Evolutionary conservation across 2,888 invertebrate genomes (phyloP), one percentile per base, ranked within the genome.

Genomic region (Pterostichus niger): DNA sequence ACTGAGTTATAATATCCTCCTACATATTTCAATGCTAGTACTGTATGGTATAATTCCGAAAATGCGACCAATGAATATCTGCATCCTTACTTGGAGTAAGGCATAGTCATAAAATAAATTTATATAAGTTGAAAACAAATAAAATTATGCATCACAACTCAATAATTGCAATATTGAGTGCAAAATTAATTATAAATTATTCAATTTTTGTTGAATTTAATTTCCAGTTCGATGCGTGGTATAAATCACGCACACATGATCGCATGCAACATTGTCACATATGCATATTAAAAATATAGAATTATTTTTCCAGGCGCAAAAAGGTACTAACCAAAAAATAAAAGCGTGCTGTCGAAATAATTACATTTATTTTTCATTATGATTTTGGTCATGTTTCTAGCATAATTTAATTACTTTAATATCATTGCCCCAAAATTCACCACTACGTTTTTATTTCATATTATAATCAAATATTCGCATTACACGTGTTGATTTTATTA

Each of bases 351-450:
- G 54, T 76, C 17, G 76, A 56, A 35, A 76, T 76, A 76, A 76
- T 76, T 54, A 35, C 54, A 76, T 76, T 76, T 76, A 76, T 76
- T 76, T 56, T 56, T 76, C 76, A 56, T 76, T 35, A 76, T 33
- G 31, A 76, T 76, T 33, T 56, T n/a, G 76, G 76, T 76, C 76
- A 76, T 76, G 76, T 76, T 76, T 76, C 76, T 56, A 76, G 31
- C 13, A 35, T 76, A 76, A 75, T 76, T 49, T 56, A 76, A 76
- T 76, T 76, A 76, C 76, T 56, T 56, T 76, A 56, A 76, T 76
- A 76, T 76, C n/a, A 76, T 76, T 76, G 49, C 76, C 56, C 10
- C 61, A 61, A 44, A 78, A 61, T 78, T 78, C 78, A 78, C 56
- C 56, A 17, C 61, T 59, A 61, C 31, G 33, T 78, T 78, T 46